These are phyloP conservation scores for Aleiodes testaceus DNA, from an alignment of 2,888 invertebrate species.

Conservation along the genomic window DNA sequence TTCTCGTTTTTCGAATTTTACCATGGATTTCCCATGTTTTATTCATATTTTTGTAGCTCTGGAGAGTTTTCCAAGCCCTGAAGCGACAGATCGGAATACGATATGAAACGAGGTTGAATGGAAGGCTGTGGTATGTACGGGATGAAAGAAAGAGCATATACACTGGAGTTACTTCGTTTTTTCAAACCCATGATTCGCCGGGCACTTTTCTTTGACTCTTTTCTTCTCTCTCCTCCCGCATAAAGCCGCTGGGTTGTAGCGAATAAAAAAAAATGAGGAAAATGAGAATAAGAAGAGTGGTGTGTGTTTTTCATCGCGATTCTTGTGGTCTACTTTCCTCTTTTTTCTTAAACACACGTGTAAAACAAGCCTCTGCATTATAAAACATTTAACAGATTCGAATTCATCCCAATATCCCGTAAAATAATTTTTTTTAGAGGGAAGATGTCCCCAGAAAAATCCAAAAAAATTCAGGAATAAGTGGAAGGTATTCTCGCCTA, in stretches of 20 bases:
- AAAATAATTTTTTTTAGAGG: no score
- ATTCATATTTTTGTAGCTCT: conserved; percentile 25
- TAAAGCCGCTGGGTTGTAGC: not conserved
- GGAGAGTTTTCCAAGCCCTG: conserved; percentile 21
- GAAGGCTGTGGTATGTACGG: conserved; percentile 44
- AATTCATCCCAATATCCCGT: not conserved
- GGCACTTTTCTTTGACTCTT: conserved; percentile 20
- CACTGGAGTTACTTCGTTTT: not conserved
- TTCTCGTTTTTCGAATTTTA: not conserved
- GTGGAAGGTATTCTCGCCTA: no score
- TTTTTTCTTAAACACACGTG: not conserved
- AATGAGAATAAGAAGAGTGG: conserved; percentile 32
- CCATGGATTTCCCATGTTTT: conserved; percentile 22
- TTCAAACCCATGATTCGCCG: conserved; percentile 29
- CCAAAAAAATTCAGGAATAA: no score
- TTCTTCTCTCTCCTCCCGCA: conserved; percentile 14
- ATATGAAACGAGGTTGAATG: conserved; percentile 59
- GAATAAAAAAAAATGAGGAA: conserved; percentile 34
- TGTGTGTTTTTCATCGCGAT: conserved; percentile 24
- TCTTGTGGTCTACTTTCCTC: not conserved
- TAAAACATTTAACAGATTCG: not conserved
- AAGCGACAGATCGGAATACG: conserved; percentile 59
- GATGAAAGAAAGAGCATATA: conserved; percentile 34
- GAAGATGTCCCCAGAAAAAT: no score
- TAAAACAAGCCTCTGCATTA: not conserved